phyloP scores from a whole-genome alignment of 2,113 vertebrate species.

The Papio anubis region DNA sequence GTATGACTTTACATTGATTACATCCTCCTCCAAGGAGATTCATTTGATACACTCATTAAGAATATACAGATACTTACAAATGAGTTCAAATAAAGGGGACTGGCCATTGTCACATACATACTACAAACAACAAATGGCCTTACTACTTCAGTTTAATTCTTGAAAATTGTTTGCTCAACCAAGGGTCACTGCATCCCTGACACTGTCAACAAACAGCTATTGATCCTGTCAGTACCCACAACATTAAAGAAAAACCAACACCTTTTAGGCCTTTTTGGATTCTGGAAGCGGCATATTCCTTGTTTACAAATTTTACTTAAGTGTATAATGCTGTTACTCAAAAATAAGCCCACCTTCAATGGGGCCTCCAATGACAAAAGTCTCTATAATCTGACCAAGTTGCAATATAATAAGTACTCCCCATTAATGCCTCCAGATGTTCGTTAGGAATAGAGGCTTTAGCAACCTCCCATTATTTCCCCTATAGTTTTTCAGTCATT shows the following conservation, averaged over 20 bases:
- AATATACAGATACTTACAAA: background rate
- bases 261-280: background rate
- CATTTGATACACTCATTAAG: background rate
- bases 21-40: background rate
- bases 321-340: background rate
- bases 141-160: background rate
- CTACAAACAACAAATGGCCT: background rate
- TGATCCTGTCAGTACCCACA: background rate
- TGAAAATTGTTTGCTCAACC: background rate
- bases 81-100: background rate
- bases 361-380: fast-evolving
- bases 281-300: background rate
- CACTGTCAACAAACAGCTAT: background rate
- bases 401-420: background rate
- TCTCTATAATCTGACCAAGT: background rate
- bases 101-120: background rate
- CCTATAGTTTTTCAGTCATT: background rate
- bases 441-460: background rate
- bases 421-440: background rate
- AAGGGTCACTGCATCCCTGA: background rate
- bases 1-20: background rate
- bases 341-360: background rate
- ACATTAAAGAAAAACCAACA: background rate
- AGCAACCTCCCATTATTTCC: background rate
- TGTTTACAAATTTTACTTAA: background rate